Evolutionary conservation across 2,888 invertebrate species (phyloP), one percentile per base, ranked within the genome.

Genomic region (Galerucella pusilla): DNA sequence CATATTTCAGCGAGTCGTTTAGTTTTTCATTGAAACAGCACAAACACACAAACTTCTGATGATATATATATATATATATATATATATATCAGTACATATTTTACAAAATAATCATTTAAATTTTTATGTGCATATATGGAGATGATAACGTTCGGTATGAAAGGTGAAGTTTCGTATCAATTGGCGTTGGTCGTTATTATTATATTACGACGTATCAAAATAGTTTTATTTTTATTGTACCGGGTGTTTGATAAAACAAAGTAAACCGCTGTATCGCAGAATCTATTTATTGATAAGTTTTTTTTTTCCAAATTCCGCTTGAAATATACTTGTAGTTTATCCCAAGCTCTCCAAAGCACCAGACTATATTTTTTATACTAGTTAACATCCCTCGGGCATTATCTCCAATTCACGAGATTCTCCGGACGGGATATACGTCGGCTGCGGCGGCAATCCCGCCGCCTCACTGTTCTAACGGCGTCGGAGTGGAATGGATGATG

Each of bases 401-500:
- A 54, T 71, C 63, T 63, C 10, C 11, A 64, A 74, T 78, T 73
- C 70, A 66, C 72, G 68, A 49, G 72, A 49, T 46, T 72, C 67
- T 71, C 73, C 61, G 61, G 71, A 65, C 59, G 16, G 74, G 54
- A 63, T 71, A 25, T 6, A 61, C 71, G 64, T 45, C 42, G 57
- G 28, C n/a, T 76, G 76, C n/a, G 54, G 69, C 69, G 57, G 25
- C 20, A 35, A 4, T 35, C 60, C 54, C n/a, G 57, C 46, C 65
- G 66, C 72, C 45, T 49, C 65, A 25, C 60, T 67, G 42, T 54
- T 71, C 64, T 52, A 61, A 16, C 35, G 59, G 67, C 68, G 71
- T 70, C 77, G 80, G 81, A 80, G 76, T 76, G 80, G 81, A 82
- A 82, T 80, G 80, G 82, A 81, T 83, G 85, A 84, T 82, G 82